Evolutionary conservation across 2,888 invertebrate genomes (phyloP), one percentile per base, ranked within the genome.

Genomic region (Schizotus pectinicornis): DNA sequence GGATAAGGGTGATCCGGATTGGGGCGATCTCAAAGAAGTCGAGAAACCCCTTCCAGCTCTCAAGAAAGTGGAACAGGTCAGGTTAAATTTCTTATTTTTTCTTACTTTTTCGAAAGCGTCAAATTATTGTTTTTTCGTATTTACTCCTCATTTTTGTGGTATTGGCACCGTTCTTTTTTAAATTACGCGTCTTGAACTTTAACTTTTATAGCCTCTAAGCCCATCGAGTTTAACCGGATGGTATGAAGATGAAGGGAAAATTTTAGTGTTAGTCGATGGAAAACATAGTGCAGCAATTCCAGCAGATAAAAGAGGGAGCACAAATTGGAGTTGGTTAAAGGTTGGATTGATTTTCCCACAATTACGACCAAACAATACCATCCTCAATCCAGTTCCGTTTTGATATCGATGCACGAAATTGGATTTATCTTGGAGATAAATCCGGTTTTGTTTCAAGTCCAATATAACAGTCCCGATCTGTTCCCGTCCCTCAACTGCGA

Each of bases 31-130:
- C 59, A 97, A 97, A 81, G 94, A 95, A 82, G 87, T 87, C 12
- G 95, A 95, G 76, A 92, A 92, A 79, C 94, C 92, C 63, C 83
- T 89, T 71, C 93, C 94, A 66, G 86, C 90, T 41, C 86, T 95
- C 71, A 94, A 95, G 82, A 94, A 95, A 86, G 94, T 94, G 60
- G 95, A 95, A 85, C 93, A 88, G 92, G 95, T 95, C 88, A 83
- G 85, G 71, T 70, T 67, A 42, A 61, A 56, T 56, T 53, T 68
- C 2, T 9, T 35, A 9, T 35, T 11, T 9, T 35, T 9, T 3
- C 6, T 35, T 11, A 3, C 3, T 35, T 35, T 35, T 3, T 3
- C 3, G 11, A 35, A 46, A 22, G 3, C 22, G 22, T 22, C 3
- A 5, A 22, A 22, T 3, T 53, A 46, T 31, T 31, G 34, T 56